Conservation (phyloP, 1,140 invertebrate species). For the Pachypeltis micranthus region DNA sequence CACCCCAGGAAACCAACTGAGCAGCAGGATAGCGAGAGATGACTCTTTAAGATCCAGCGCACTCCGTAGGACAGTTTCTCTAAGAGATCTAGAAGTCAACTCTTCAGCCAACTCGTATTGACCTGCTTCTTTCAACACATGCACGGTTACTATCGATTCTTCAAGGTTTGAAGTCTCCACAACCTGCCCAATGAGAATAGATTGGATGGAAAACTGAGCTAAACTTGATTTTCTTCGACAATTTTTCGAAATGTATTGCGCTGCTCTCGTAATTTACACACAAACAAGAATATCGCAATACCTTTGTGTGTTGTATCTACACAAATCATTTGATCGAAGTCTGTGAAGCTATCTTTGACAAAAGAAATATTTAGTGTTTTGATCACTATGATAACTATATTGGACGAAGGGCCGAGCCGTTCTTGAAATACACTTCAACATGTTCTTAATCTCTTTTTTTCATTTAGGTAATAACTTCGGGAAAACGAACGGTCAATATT, state of each 20-base stretch:
- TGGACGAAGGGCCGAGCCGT: no score
- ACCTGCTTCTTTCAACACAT: background rate
- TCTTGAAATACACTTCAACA: no score
- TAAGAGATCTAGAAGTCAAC: background rate
- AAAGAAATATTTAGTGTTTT: background rate
- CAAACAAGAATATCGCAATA: no score
- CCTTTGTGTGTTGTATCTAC: no score
- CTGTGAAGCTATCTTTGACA: background rate
- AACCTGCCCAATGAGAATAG: background rate
- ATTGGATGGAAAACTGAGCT: background rate
- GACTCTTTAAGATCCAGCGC: background rate
- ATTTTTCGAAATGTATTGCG: background rate
- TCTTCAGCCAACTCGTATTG: background rate
- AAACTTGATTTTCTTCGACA: background rate
- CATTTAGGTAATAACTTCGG: no score
- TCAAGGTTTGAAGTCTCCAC: background rate
- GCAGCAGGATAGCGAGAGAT: background rate
- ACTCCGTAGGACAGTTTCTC: background rate
- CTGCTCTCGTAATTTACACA: no score
- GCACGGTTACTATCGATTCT: background rate
- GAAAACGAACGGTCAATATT: no score
- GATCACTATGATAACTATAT: background rate
- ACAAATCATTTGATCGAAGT: background rate
- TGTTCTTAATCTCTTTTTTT: no score
- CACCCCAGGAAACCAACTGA: background rate